These are phyloP conservation scores for Hemaris fuciformis DNA, from an alignment of 2,888 invertebrate species.

Conservation along the genomic window DNA sequence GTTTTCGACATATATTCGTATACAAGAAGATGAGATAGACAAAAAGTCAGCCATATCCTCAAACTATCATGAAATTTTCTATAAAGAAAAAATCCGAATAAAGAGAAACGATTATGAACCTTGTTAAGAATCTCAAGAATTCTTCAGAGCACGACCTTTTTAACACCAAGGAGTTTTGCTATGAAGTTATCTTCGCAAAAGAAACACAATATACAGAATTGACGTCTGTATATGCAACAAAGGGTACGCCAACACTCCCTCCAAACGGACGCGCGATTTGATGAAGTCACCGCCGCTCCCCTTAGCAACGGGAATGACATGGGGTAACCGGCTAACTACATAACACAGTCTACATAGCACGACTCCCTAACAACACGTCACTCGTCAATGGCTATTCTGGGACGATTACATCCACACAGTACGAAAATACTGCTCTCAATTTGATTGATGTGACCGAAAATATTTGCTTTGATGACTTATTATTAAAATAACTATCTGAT, in stretches of 20 bases:
- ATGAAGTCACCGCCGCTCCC: constrained; percentile 67
- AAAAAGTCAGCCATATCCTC: too few relatives aligned
- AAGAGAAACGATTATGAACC: too few relatives aligned
- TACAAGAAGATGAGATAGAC: too few relatives aligned
- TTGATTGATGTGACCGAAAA: background rate
- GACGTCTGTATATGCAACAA: constrained; percentile 16
- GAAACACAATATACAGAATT: background rate
- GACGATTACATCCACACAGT: background rate
- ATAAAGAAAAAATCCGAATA: too few relatives aligned
- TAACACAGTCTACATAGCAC: background rate
- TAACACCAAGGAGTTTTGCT: too few relatives aligned
- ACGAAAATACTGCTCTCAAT: constrained; percentile 1
- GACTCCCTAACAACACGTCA: constrained; percentile 2
- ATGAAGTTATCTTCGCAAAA: too few relatives aligned
- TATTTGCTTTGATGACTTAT: background rate
- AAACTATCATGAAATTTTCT: too few relatives aligned
- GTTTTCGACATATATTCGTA: too few relatives aligned
- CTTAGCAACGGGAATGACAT: constrained; percentile 28
- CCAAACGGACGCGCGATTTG: constrained; percentile 44
- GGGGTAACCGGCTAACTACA: too few relatives aligned
- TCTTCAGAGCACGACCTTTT: too few relatives aligned
- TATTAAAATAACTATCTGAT: too few relatives aligned
- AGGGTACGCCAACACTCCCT: constrained; percentile 59
- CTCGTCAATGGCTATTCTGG: background rate
- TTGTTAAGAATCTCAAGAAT: too few relatives aligned